These are phyloP conservation scores for Operophtera brumata DNA, from an alignment of 2,888 invertebrate genomes.

Conservation along the genomic window DNA sequence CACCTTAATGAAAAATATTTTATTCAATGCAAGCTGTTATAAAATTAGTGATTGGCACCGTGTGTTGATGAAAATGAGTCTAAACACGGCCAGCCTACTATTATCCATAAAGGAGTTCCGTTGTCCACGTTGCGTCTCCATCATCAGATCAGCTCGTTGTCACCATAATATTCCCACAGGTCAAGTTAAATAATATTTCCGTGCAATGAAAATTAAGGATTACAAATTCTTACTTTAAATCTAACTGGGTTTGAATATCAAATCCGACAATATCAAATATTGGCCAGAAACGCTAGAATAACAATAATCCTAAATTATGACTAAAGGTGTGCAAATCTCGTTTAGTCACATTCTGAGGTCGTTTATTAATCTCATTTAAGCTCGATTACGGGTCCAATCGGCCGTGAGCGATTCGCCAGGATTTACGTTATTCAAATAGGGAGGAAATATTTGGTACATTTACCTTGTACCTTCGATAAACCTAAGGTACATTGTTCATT, in stretches of 20 bases:
- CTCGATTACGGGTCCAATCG: constrained; percentile 51
- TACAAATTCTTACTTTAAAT: background rate
- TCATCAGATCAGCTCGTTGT: no score
- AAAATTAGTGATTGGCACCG: no score
- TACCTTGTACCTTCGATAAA: background rate
- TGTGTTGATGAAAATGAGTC: no score
- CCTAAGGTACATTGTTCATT: background rate
- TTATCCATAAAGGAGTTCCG: no score
- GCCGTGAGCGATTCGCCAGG: constrained; percentile 45
- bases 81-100: no score
- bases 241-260: constrained; percentile 1
- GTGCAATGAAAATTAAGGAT: constrained; percentile 7
- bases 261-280: constrained; percentile 24
- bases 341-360: constrained; percentile 38
- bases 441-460: constrained; percentile 20
- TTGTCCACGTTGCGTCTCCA: no score
- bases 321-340: constrained; percentile 37
- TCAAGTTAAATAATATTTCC: no score
- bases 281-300: constrained; percentile 19
- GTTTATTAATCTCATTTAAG: constrained; percentile 60
- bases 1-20: no score
- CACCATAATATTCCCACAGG: no score
- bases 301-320: constrained; percentile 24
- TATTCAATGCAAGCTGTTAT: no score
- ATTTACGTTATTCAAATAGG: constrained; percentile 41